Conservation (phyloP, 2,797 vertebrate genomes). For the Molothrus ater region DNA sequence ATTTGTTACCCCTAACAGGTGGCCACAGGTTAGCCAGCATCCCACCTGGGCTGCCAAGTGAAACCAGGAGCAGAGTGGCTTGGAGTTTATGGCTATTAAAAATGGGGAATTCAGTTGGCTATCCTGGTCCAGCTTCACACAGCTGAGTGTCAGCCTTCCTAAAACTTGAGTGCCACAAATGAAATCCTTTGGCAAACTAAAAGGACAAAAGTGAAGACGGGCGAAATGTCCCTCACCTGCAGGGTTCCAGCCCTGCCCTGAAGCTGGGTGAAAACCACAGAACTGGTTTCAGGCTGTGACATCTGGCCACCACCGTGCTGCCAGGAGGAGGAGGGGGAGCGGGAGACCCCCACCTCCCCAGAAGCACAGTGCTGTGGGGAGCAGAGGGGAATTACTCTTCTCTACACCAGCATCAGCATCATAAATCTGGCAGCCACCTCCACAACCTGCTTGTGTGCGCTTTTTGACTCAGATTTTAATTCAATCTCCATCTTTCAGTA, state of each 20-base stretch:
- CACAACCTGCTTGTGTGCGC: rapidly evolving
- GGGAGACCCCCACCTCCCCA: not conserved
- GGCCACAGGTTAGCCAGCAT: not conserved
- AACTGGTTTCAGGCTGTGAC: rapidly evolving
- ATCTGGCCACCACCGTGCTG: rapidly evolving
- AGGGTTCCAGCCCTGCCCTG: not conserved
- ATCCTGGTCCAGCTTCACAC: not conserved
- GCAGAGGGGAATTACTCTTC: rapidly evolving
- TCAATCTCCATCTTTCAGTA: not conserved
- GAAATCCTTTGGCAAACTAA: not conserved
- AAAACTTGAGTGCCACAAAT: not conserved
- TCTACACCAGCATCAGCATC: too few species aligned
- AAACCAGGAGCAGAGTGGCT: not conserved
- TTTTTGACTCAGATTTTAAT: not conserved
- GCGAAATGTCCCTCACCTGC: rapidly evolving
- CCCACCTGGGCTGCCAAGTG: rapidly evolving
- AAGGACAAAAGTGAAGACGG: rapidly evolving
- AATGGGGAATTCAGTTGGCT: rapidly evolving
- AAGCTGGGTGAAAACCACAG: rapidly evolving
- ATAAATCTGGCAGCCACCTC: not conserved
- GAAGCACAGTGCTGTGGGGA: rapidly evolving
- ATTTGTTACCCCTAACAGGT: not conserved
- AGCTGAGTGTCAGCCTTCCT: not conserved
- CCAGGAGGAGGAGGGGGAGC: not conserved
- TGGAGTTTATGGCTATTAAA: not conserved